A percentile compares a stretch with the other conserved stretches of the same genome.
Evolutionary conservation across 1,140 invertebrate genomes (phyloP).

Genomic region (Lepidotrigona ventralis): DNA sequence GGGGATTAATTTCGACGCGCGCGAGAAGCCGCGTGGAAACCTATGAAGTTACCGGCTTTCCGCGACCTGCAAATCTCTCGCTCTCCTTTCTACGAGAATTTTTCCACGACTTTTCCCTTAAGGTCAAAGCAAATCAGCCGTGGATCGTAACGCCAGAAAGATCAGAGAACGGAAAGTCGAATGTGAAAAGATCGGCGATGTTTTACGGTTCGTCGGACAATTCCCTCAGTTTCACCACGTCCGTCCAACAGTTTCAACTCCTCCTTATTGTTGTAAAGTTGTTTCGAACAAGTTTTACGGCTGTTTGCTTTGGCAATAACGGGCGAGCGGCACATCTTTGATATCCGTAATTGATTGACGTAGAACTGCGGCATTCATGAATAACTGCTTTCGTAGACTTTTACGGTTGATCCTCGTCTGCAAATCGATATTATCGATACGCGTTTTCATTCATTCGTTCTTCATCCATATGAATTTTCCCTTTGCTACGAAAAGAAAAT

Average conservation of each 20-base stretch:
- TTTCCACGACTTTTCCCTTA: constrained; percentile 4
- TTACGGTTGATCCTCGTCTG: no score
- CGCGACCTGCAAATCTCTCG: background rate
- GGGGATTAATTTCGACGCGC: constrained; percentile 19
- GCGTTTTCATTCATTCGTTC: no score
- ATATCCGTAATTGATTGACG: background rate
- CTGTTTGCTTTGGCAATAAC: background rate
- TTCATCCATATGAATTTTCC: no score
- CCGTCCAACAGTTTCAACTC: background rate
- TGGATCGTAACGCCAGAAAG: background rate
- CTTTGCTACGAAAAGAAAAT: no score
- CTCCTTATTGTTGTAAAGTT: background rate
- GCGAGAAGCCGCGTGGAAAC: constrained; percentile 17
- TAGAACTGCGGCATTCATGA: no score
- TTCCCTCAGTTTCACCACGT: background rate
- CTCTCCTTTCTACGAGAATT: background rate
- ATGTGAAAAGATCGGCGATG: background rate
- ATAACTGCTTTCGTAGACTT: no score
- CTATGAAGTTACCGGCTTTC: background rate
- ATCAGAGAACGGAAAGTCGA: background rate
- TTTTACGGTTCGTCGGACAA: background rate
- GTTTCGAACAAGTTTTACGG: background rate
- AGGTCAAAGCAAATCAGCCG: constrained; percentile 6
- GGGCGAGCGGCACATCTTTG: background rate
- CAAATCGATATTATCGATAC: no score